Evolutionary conservation across 2,888 invertebrate species (phyloP).

Genomic region (Steinernema carpocapsae): DNA sequence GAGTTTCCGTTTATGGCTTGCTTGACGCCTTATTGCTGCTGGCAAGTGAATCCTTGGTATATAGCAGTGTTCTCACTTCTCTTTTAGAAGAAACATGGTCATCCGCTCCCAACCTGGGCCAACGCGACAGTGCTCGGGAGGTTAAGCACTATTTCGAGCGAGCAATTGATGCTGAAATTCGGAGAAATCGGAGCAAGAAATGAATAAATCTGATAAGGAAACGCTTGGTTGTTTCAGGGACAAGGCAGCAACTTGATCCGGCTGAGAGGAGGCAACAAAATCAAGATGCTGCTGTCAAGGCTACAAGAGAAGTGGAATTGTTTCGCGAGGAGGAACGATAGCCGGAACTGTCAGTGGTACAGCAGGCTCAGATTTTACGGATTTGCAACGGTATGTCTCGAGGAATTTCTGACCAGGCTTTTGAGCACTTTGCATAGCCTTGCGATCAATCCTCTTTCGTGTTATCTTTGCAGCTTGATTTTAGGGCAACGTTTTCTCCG

Average conservation of each 20-base stretch:
- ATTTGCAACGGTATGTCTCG: constrained; percentile 12
- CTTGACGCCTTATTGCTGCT: constrained; percentile 5
- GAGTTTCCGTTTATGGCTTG: constrained; percentile 6
- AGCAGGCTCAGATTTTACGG: constrained; percentile 11
- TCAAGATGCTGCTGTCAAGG: neutral
- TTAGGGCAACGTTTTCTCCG: too few relatives aligned
- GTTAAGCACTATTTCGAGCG: neutral
- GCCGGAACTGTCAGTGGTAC: constrained; percentile 4
- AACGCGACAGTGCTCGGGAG: neutral
- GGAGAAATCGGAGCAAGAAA: neutral
- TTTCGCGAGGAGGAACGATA: constrained; percentile 11
- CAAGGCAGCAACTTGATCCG: constrained; percentile 7
- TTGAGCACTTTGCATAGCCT: too few relatives aligned
- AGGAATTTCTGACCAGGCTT: too few relatives aligned
- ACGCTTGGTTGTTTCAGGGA: neutral
- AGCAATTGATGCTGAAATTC: constrained; percentile 15
- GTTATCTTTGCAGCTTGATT: too few relatives aligned
- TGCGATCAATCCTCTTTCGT: too few relatives aligned
- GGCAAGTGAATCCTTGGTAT: neutral
- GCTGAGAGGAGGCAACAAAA: constrained; percentile 15
- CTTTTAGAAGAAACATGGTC: constrained; percentile 20
- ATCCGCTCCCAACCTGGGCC: neutral
- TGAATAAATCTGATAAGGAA: neutral
- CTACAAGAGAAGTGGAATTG: constrained; percentile 21
- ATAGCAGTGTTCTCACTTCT: neutral